Evolutionary conservation across 2,888 invertebrate species (phyloP).

Genomic region (Synanthedon formicaeformis): DNA sequence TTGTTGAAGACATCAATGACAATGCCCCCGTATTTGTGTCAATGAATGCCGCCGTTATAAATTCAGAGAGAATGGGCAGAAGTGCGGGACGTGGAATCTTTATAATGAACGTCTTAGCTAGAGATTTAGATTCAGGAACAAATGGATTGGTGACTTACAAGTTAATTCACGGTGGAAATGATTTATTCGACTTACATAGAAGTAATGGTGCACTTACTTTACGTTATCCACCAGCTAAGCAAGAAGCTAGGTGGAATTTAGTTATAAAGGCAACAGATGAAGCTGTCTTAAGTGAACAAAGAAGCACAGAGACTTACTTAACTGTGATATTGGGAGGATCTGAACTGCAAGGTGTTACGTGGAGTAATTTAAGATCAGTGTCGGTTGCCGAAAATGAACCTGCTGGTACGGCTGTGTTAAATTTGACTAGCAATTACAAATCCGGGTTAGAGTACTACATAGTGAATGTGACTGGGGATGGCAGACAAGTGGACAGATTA

Average conservation of each 20-base stretch:
- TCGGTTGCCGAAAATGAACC: conserved; percentile 91
- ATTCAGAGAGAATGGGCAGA: conserved; percentile 62
- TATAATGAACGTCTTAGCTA: conserved; percentile 84
- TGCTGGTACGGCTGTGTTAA: conserved; percentile 85
- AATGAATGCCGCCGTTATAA: conserved; percentile 90
- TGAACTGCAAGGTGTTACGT: conserved; percentile 69
- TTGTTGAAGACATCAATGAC: conserved; percentile 94
- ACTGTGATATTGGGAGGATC: conserved; percentile 81
- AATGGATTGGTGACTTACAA: conserved; percentile 95
- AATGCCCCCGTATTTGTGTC: conserved; percentile 92
- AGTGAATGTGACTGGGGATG: conserved; percentile 83
- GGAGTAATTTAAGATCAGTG: conserved; percentile 77
- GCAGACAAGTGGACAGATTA: conserved; percentile 85
- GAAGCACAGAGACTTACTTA: conserved; percentile 88
- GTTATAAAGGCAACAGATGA: conserved; percentile 92
- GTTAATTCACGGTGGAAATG: conserved; percentile 81
- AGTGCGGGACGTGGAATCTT: conserved; percentile 71
- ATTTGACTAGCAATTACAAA: conserved; percentile 79
- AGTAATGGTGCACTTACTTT: conserved; percentile 81
- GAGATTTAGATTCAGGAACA: conserved; percentile 90
- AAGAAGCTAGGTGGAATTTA: conserved; percentile 83
- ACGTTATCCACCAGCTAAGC: conserved; percentile 67
- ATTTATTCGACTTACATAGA: conserved; percentile 84
- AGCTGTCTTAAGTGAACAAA: conserved; percentile 88
- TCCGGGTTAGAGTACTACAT: conserved; percentile 88